Evolutionary conservation across 2,113 vertebrate genomes (phyloP).

Genomic region (Podarcis raffonei): DNA sequence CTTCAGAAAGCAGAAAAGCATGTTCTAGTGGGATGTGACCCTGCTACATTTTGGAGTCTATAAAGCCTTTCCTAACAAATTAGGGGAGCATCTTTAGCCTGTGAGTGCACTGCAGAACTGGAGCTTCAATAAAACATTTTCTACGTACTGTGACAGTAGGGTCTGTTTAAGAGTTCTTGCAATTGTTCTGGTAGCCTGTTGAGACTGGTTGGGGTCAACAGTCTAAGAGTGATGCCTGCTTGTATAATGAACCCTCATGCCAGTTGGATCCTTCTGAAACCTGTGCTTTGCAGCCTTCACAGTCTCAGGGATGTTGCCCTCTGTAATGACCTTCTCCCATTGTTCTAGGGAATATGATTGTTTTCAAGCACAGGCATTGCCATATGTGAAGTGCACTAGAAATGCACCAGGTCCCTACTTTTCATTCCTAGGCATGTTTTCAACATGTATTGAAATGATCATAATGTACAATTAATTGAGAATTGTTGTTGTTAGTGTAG

Average conservation of each 20-base stretch:
- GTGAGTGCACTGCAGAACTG: not conserved
- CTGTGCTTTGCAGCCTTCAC: not conserved
- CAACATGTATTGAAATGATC: not conserved
- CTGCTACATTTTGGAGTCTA: not conserved
- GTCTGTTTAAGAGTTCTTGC: not conserved
- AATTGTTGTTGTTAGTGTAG: not conserved
- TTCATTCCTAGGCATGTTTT: not conserved
- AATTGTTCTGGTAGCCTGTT: not conserved
- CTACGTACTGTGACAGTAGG: not conserved
- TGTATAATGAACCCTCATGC: constrained; percentile 3
- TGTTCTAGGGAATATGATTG: not conserved
- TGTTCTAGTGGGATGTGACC: not conserved
- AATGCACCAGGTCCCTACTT: not conserved
- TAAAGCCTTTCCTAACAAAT: constrained; percentile 12
- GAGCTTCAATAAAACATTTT: not conserved
- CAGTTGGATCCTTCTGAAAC: not conserved
- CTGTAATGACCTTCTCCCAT: not conserved
- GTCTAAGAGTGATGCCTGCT: not conserved
- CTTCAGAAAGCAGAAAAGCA: not conserved
- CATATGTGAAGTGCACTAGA: not conserved
- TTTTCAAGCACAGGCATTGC: not conserved
- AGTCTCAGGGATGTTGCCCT: not conserved
- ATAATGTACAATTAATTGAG: not conserved
- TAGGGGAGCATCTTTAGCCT: not conserved
- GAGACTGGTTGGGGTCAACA: not conserved